These are phyloP conservation scores for Aphodius granarius DNA, from an alignment of 2,888 invertebrate genomes.

Conservation along the genomic window DNA sequence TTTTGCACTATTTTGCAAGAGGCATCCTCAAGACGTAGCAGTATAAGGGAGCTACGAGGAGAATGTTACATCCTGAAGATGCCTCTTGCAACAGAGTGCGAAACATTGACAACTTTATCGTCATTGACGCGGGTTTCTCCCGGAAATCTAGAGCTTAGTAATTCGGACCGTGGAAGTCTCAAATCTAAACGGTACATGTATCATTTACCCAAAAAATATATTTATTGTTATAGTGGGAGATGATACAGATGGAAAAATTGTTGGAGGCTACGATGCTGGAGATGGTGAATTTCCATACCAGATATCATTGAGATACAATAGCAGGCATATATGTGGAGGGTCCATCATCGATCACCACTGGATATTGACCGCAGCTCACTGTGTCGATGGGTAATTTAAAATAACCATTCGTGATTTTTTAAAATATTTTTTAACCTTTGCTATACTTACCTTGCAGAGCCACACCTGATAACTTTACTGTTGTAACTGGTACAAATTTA, in stretches of 20 bases:
- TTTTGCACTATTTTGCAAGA: too few relatives aligned
- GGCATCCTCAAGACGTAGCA: too few relatives aligned
- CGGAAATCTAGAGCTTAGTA: too few relatives aligned
- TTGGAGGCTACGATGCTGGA: slow-evolving; percentile 25
- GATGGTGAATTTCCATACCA: slow-evolving; percentile 29
- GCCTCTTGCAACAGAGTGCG: too few relatives aligned
- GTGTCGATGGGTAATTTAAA: slow-evolving; percentile 17
- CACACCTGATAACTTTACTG: slow-evolving; percentile 39
- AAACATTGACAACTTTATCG: too few relatives aligned
- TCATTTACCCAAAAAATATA: neutral
- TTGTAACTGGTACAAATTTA: slow-evolving; percentile 46
- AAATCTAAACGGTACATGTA: neutral
- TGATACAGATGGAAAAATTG: slow-evolving; percentile 18
- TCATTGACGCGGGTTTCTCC: too few relatives aligned
- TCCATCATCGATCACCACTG: slow-evolving; percentile 23
- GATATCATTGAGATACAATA: slow-evolving; percentile 23
- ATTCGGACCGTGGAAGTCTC: too few relatives aligned
- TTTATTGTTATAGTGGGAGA: neutral
- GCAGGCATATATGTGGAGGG: slow-evolving; percentile 24
- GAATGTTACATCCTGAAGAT: too few relatives aligned
- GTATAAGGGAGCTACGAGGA: too few relatives aligned
- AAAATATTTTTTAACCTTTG: too few relatives aligned
- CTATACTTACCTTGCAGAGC: slow-evolving; percentile 27
- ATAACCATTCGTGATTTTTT: too few relatives aligned
- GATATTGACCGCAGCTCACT: slow-evolving; percentile 27